Percentiles rank a stretch among this genome's conserved stretches.
These are phyloP conservation scores for Pardalotus punctatus DNA, from an alignment of 2,113 vertebrate species.

Conservation along the genomic window DNA sequence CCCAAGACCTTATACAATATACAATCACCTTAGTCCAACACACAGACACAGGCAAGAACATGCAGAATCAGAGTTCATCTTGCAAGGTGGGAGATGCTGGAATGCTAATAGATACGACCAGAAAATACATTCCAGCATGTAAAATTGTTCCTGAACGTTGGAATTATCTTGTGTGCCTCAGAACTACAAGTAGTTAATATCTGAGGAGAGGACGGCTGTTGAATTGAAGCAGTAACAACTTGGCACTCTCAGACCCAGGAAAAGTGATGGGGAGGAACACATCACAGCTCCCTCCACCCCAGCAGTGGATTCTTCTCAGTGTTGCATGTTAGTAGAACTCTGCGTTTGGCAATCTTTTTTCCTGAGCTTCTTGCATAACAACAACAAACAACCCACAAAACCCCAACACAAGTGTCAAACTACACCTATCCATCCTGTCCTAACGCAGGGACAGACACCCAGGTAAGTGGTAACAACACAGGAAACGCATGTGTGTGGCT, in stretches of 20 bases:
- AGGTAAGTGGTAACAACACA: background rate
- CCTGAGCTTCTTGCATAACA: background rate
- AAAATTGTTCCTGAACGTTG: background rate
- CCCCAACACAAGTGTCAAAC: background rate
- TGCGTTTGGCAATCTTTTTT: background rate
- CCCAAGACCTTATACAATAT: background rate
- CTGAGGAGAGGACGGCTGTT: background rate
- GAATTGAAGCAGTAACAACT: background rate
- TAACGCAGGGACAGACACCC: background rate
- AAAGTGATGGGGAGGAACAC: fast-evolving
- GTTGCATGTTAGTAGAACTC: background rate
- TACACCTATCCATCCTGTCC: background rate
- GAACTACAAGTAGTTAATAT: background rate
- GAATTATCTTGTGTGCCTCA: background rate
- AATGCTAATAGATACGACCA: background rate
- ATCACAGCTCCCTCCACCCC: background rate
- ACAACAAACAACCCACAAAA: background rate
- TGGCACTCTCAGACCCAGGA: background rate
- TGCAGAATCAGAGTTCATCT: background rate
- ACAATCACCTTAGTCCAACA: background rate
- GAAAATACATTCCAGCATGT: background rate
- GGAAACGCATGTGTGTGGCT: background rate
- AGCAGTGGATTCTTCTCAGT: background rate
- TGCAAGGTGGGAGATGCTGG: background rate
- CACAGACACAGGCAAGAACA: slow-evolving; percentile 26